phyloP scores from a whole-genome alignment of 2,888 invertebrate genomes.

The Xestia xanthographa region DNA sequence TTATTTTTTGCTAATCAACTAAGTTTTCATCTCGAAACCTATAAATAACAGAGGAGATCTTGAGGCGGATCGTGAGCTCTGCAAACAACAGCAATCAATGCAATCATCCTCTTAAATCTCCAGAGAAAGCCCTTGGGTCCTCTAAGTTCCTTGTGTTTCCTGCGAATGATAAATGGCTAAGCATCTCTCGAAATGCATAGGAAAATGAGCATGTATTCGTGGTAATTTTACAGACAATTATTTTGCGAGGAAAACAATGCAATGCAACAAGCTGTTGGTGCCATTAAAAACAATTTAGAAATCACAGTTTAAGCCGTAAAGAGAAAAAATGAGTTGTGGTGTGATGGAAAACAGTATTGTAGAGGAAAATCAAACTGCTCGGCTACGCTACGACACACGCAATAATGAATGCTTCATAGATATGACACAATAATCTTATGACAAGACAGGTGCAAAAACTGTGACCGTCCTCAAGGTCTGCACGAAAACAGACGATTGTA shows the following conservation, averaged over 20 bases:
- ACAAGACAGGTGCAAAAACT: constrained; percentile 39
- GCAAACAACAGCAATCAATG: constrained; percentile 70
- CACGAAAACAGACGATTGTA: constrained; percentile 7
- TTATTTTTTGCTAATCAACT: constrained; percentile 34
- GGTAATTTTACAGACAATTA: neutral
- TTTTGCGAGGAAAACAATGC: constrained; percentile 2
- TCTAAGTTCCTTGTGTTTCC: constrained; percentile 45
- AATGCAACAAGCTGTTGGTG: neutral
- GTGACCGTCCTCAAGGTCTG: constrained; percentile 36
- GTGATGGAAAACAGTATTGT: constrained; percentile 8
- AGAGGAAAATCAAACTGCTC: constrained; percentile 38
- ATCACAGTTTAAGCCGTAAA: constrained; percentile 1
- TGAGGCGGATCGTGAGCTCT: constrained; percentile 69
- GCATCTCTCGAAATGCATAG: constrained; percentile 32
- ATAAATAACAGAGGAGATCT: constrained; percentile 46
- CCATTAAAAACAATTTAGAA: constrained; percentile 19
- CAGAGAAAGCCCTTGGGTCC: constrained; percentile 54
- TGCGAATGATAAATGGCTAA: constrained; percentile 50
- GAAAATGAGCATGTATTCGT: constrained; percentile 21
- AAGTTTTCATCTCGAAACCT: constrained; percentile 36
- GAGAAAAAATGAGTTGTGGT: neutral
- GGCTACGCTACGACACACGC: constrained; percentile 39
- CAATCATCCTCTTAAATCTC: constrained; percentile 70
- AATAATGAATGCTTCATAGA: constrained; percentile 29
- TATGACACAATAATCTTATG: constrained; percentile 31